Percentiles rank a stretch among this genome's conserved stretches.
phyloP scores from a whole-genome alignment of 2,113 vertebrate genomes.

The Pluvialis apricaria region DNA sequence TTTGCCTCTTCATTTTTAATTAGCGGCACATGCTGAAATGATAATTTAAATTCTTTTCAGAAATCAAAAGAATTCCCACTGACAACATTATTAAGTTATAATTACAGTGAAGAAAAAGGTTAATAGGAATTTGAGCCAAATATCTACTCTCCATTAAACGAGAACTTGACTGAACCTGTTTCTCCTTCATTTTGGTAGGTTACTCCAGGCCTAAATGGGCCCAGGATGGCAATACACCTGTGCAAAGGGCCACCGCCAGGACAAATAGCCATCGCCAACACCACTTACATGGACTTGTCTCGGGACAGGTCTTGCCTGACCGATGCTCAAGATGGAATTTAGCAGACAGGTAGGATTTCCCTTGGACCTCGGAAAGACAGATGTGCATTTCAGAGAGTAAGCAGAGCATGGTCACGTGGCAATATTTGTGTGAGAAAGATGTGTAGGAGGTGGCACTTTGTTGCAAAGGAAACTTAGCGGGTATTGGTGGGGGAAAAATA shows the following conservation, averaged over 20 bases:
- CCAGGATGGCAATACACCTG: not conserved
- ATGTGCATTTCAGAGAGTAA: not conserved
- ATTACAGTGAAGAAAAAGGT: slow-evolving; percentile 34
- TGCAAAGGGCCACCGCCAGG: not conserved
- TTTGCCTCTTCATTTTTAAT: slow-evolving; percentile 47
- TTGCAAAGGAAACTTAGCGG: not conserved
- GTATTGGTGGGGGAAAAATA: not conserved
- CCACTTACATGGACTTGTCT: not conserved
- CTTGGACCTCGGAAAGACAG: not conserved
- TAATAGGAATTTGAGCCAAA: slow-evolving; percentile 57
- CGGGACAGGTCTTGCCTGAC: not conserved
- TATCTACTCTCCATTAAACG: slow-evolving; percentile 32
- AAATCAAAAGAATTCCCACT: slow-evolving; percentile 60
- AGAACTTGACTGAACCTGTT: slow-evolving; percentile 47
- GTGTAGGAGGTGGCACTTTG: not conserved
- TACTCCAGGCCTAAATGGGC: not conserved
- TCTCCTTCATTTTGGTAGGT: not conserved
- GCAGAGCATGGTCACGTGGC: not conserved
- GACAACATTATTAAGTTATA: slow-evolving; percentile 55
- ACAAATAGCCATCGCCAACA: not conserved
- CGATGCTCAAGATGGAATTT: rapidly evolving
- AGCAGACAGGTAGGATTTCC: not conserved
- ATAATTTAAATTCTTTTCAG: slow-evolving; percentile 56
- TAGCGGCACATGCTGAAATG: slow-evolving; percentile 46
- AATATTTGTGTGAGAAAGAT: not conserved